Percentiles rank a stretch among this genome's conserved stretches.
phyloP scores from a whole-genome alignment of 2,113 vertebrate genomes.

The Nestor notabilis region DNA sequence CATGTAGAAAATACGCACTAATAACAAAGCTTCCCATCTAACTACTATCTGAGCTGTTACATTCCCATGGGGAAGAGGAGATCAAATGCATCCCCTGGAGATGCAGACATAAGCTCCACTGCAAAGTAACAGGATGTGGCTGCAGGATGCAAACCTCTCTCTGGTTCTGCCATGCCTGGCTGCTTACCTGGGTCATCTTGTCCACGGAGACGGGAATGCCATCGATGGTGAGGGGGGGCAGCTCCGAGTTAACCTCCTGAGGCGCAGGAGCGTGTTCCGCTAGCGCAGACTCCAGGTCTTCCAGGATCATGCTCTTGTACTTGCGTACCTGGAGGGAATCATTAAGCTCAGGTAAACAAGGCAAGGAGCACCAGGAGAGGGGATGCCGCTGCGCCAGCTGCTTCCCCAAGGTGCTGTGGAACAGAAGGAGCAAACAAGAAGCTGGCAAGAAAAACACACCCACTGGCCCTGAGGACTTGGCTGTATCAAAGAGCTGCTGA shows the following conservation, averaged over 20 bases:
- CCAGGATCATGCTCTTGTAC: conserved; percentile 96
- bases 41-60: background rate
- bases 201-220: conserved; percentile 98
- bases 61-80: background rate
- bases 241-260: conserved; percentile 91
- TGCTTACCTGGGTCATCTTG: conserved; percentile 97
- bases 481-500: conserved; percentile 21
- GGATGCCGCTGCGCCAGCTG: background rate
- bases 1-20: background rate
- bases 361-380: conserved; percentile 38
- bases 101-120: rapidly evolving
- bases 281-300: conserved; percentile 94
- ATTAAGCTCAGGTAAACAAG: conserved; percentile 70
- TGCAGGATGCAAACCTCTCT: background rate
- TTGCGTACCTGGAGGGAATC: conserved; percentile 89
- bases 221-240: conserved; percentile 95
- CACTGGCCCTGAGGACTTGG: background rate
- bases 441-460: conserved; percentile 29
- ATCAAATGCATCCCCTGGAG: background rate
- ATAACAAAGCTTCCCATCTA: background rate
- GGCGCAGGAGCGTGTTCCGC: conserved; percentile 94
- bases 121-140: background rate
- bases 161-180: background rate
- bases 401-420: background rate
- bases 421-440: conserved; percentile 30